phyloP scores from a whole-genome alignment of 2,113 vertebrate species.

The Pollimyrus isidori region DNA sequence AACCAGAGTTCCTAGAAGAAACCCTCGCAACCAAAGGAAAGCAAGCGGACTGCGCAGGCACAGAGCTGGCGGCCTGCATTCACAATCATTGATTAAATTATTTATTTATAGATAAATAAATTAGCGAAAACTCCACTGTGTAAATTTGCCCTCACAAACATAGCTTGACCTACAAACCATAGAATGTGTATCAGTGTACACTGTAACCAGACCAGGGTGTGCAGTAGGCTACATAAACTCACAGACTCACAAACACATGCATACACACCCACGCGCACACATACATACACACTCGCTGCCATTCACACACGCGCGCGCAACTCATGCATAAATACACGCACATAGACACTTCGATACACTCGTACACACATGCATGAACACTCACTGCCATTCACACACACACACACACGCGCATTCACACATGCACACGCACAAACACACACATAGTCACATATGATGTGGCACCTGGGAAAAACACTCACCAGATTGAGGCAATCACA shows the following conservation, averaged over 20 bases:
- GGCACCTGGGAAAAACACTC: not conserved
- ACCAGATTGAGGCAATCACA: not conserved
- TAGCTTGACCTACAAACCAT: not conserved
- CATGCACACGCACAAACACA: not conserved
- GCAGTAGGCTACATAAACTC: not conserved
- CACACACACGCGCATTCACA: not conserved
- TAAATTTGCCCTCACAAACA: not conserved
- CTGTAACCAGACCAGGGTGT: not conserved
- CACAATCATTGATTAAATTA: not conserved
- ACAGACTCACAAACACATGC: not conserved
- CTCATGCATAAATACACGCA: not conserved
- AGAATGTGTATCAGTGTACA: not conserved
- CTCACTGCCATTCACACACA: too few species aligned
- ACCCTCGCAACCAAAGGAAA: not conserved
- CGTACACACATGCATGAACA: not conserved
- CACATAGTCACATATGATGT: not conserved
- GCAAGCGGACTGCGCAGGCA: not conserved
- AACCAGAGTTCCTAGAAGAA: not conserved
- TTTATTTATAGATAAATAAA: not conserved
- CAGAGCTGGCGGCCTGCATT: not conserved
- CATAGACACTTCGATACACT: too few species aligned
- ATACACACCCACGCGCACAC: not conserved
- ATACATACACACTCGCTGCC: not conserved
- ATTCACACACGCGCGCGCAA: too few species aligned
- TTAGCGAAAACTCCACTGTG: not conserved